Evolutionary conservation across 2,888 invertebrate species (phyloP).

Genomic region (Tethea ocularis): DNA sequence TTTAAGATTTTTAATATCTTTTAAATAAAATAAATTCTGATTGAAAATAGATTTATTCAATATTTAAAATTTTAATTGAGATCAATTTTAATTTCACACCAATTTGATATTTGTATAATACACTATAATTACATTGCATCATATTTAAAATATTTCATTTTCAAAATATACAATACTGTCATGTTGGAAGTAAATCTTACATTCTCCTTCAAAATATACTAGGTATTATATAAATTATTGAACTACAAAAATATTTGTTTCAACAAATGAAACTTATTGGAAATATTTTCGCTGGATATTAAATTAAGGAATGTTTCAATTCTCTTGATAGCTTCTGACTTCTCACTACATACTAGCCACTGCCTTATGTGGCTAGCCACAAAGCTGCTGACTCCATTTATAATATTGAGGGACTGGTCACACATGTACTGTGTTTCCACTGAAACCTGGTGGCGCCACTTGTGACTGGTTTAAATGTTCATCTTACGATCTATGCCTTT

Average conservation of each 20-base stretch:
- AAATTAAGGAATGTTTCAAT: not conserved
- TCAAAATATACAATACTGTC: constrained; percentile 4
- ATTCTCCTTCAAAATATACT: not conserved
- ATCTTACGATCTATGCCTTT: too few relatives aligned
- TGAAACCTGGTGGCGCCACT: not conserved
- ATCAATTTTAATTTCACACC: constrained; percentile 28
- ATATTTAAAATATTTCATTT: not conserved
- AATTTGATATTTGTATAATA: not conserved
- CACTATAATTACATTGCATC: not conserved
- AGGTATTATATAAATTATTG: not conserved
- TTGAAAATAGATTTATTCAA: constrained; percentile 40
- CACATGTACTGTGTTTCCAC: not conserved
- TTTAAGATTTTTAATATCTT: too few relatives aligned
- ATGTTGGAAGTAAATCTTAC: not conserved
- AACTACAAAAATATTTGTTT: constrained; percentile 1
- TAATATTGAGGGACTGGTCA: not conserved
- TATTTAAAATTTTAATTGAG: constrained; percentile 25
- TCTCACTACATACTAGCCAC: not conserved
- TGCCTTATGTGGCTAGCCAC: not conserved
- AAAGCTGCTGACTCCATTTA: not conserved
- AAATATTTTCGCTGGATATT: not conserved
- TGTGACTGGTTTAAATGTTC: too few relatives aligned
- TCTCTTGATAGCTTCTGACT: not conserved
- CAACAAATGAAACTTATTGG: not conserved
- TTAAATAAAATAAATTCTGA: constrained; percentile 7